Evolutionary conservation across 2,888 invertebrate genomes (phyloP), one percentile per base, ranked within the genome.

Genomic region (Chironomus tentans): DNA sequence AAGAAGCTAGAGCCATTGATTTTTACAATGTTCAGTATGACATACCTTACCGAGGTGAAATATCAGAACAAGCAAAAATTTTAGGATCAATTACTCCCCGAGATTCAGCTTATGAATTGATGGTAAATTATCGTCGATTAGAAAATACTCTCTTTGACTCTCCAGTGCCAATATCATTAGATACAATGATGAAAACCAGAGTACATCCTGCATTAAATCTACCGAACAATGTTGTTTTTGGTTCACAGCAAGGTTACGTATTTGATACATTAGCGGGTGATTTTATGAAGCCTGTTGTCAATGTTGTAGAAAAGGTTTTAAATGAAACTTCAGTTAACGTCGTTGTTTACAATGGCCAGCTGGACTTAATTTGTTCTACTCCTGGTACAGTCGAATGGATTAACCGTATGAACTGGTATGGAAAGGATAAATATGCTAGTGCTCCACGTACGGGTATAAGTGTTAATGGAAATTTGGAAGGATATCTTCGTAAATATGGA

Each of bases 341-440:
- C 0, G 87, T 87, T 47, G 90, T 93, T 18, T 90, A 74, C 12
- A 91, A 89, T 78, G 94, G 93, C 46, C 93, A 94, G 80, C 85
- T 95, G 78, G 95, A 95, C 83, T 86, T 95, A 18, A 94, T 95
- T 80, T 93, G 93, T 78, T 90, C 91, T 79, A 93, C 93, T 15
- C 88, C 91, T 78, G 94, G 94, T 88, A 86, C 85, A 76, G 86
- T 91, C 38, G 84, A 87, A 47, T 95, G 94, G 94, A 88, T 94
- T 1, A 87, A 91, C 77, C 86, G 87, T 7, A 85, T 95, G 77
- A 83, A 87, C 12, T 93, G 91, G 92, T 81, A 83, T 5, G 87
- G 71, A n/a, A 87, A 88, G 48, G 81, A 84, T 0, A 81, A 82
- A 0, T 95, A 91, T 87, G 82, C 83, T 62, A 82, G 82, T 0